phyloP scores from a whole-genome alignment of 1,140 invertebrate genomes.

The Pararge aegeria region DNA sequence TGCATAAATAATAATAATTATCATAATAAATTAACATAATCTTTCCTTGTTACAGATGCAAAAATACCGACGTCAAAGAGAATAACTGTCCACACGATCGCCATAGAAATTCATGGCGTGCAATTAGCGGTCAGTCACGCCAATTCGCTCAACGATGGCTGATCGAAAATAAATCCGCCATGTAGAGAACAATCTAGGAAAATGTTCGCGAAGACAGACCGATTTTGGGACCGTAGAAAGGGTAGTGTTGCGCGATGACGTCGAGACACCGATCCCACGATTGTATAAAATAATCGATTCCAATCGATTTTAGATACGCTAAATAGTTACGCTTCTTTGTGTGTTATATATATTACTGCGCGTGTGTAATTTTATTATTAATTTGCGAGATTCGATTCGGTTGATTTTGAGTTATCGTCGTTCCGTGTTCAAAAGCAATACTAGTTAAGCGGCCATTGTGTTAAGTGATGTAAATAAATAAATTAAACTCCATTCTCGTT shows the following conservation, averaged over 20 bases:
- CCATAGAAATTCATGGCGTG: conserved; percentile 17
- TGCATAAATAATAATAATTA: background rate
- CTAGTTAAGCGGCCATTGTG: conserved; percentile 42
- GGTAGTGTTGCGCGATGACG: conserved; percentile 56
- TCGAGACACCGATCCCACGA: conserved; percentile 41
- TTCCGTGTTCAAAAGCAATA: conserved; percentile 58
- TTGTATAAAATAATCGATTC: conserved; percentile 60
- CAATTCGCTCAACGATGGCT: conserved; percentile 14
- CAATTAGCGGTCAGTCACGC: background rate
- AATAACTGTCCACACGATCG: conserved; percentile 5
- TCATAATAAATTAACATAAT: background rate
- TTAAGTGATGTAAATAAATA: conserved; percentile 21
- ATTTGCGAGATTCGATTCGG: conserved; percentile 48
- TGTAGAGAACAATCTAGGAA: conserved; percentile 33
- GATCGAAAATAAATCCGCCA: conserved; percentile 13
- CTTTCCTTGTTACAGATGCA: conserved; percentile 31
- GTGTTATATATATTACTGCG: conserved; percentile 43
- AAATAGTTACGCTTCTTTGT: conserved; percentile 56
- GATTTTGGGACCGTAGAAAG: conserved; percentile 69
- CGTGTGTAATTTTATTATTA: conserved; percentile 48
- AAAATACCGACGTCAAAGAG: conserved; percentile 5
- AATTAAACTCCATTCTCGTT: conserved; percentile 9
- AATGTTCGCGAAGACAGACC: conserved; percentile 58
- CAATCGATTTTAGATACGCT: conserved; percentile 39
- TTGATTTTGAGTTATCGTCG: conserved; percentile 32